phyloP scores from a whole-genome alignment of 2,113 vertebrate genomes.

The Chionodraco myersi region DNA sequence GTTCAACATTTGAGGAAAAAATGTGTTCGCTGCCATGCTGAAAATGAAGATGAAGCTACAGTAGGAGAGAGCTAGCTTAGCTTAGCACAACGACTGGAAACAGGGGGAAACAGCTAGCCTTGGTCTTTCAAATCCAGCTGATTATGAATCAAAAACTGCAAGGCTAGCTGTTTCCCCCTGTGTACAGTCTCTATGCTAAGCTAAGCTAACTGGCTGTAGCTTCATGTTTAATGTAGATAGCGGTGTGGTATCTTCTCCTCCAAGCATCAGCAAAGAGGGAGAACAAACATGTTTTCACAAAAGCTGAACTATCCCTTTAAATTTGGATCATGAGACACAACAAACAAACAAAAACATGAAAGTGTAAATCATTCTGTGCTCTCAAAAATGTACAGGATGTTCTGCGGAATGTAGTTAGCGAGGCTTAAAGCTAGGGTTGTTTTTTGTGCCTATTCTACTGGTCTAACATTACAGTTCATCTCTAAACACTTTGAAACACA shows the following conservation, averaged over 20 bases:
- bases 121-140: neutral
- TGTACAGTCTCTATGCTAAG: neutral
- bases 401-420: neutral
- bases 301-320: neutral
- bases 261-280: no score
- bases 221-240: no score
- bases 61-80: neutral
- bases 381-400: conserved; percentile 21
- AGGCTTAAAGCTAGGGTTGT: no score
- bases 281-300: neutral
- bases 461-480: neutral
- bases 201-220: neutral
- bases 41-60: neutral
- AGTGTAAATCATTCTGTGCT: neutral
- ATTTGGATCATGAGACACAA: neutral
- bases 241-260: neutral
- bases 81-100: neutral
- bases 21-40: neutral
- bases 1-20: neutral
- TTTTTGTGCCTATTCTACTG: neutral
- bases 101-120: neutral
- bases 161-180: neutral
- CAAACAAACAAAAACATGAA: neutral
- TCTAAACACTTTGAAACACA: no score
- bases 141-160: no score